A percentile compares a stretch with the other conserved stretches of the same genome.
Conservation (phyloP, 2,113 vertebrate species). For the Callocephalon fimbriatum region DNA sequence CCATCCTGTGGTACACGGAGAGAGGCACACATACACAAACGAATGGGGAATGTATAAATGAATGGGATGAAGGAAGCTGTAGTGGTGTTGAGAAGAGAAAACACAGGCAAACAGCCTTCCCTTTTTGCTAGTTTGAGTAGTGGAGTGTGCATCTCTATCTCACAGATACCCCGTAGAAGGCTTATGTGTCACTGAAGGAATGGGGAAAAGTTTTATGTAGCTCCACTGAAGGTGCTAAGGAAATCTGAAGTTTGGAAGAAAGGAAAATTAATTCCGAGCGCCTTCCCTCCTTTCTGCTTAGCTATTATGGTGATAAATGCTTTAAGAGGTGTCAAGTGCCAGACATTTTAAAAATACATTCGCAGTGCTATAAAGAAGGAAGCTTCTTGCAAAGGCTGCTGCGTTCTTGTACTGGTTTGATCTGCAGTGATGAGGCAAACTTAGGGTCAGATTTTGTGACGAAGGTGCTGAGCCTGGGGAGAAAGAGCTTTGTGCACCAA, state of each 20-base stretch:
- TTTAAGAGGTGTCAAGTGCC: not conserved
- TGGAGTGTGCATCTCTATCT: not conserved
- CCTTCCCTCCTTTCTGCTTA: not conserved
- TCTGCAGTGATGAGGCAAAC: not conserved
- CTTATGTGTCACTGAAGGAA: not conserved
- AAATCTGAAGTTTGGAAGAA: not conserved
- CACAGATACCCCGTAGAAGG: not conserved
- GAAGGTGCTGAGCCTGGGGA: not conserved
- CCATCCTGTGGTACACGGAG: constrained; percentile 57
- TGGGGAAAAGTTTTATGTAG: not conserved
- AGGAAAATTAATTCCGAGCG: not conserved
- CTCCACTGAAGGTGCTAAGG: not conserved
- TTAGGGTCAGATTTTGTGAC: not conserved
- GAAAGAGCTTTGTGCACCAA: not conserved
- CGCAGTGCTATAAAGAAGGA: not conserved
- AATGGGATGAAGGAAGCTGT: not conserved
- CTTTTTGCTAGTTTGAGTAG: not conserved
- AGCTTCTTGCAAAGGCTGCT: not conserved
- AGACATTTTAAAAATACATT: not conserved
- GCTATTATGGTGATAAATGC: not conserved
- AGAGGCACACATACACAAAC: constrained; percentile 19
- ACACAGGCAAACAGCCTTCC: not conserved
- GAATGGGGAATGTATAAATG: not conserved
- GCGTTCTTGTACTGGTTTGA: not conserved
- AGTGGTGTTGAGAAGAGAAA: not conserved